Evolutionary conservation across 1,140 invertebrate species (phyloP).

Genomic region (Heliconius nattereri): DNA sequence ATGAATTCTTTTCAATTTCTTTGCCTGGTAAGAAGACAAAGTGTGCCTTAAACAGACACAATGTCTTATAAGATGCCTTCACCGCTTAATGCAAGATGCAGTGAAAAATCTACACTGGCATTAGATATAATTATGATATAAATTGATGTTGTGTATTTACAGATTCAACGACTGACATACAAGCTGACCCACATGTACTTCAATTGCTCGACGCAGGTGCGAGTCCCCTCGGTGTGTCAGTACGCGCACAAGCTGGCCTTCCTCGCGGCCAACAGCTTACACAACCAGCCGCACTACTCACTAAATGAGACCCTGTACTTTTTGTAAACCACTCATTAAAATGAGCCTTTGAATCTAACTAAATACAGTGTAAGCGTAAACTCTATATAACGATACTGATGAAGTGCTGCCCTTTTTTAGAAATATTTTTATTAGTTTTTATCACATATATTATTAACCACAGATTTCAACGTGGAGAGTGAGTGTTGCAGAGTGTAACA

Average conservation of each 20-base stretch:
- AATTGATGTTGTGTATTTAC: conserved; percentile 9
- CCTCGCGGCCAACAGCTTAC: conserved; percentile 88
- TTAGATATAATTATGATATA: no score
- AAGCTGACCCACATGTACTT: conserved; percentile 97
- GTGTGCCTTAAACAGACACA: no score
- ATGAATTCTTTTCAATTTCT: no score
- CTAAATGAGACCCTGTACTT: conserved; percentile 86
- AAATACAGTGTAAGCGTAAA: background rate
- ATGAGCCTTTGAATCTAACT: background rate
- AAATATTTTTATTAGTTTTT: no score
- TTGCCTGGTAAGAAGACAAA: no score
- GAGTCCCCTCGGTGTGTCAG: conserved; percentile 95
- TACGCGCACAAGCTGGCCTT: conserved; percentile 94
- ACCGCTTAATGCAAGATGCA: no score
- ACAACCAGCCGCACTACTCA: conserved; percentile 82
- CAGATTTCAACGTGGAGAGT: no score
- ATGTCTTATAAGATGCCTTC: no score
- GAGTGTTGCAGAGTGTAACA: no score
- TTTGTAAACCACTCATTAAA: conserved; percentile 76
- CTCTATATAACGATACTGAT: background rate
- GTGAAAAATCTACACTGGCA: no score
- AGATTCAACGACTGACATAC: conserved; percentile 92
- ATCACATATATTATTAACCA: no score
- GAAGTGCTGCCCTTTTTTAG: no score
- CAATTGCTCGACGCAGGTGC: conserved; percentile 93